Percentiles rank a stretch among this genome's conserved stretches.
These are phyloP conservation scores for Caenorhabditis briggsae DNA, from an alignment of 1,140 invertebrate genomes.

Conservation along the genomic window DNA sequence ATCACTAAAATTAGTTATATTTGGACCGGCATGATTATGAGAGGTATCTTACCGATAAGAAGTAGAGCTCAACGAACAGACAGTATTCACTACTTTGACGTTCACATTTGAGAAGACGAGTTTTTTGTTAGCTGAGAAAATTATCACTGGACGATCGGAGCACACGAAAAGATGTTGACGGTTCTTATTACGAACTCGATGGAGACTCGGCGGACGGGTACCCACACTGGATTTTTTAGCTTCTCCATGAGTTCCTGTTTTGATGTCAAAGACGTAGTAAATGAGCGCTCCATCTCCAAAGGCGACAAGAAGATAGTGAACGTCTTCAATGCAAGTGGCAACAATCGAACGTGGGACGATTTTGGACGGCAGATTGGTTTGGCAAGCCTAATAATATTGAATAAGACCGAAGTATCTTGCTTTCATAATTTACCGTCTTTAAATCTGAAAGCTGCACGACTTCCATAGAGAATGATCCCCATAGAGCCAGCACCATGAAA, in stretches of 20 bases:
- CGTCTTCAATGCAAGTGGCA: conserved; percentile 92
- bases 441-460: conserved; percentile 18
- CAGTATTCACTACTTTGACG: conserved; percentile 95
- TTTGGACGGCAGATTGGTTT: conserved; percentile 86
- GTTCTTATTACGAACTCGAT: conserved; percentile 86
- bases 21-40: conserved; percentile 80
- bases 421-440: conserved; percentile 78
- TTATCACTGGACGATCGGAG: conserved; percentile 96
- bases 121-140: conserved; percentile 98
- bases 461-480: conserved; percentile 18
- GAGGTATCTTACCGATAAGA: conserved; percentile 85
- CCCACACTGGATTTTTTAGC: conserved; percentile 87
- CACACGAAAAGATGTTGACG: conserved; percentile 98
- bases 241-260: conserved; percentile 76
- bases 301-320: conserved; percentile 81
- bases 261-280: conserved; percentile 84
- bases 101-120: conserved; percentile 99
- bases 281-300: conserved; percentile 97
- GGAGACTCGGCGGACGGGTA: conserved; percentile 93
- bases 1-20: conserved; percentile 61
- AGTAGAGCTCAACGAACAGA: conserved; percentile 95
- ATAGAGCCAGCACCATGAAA: conserved; percentile 6
- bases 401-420: conserved; percentile 71
- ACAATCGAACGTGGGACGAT: conserved; percentile 95
- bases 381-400: conserved; percentile 84